Base-by-base conservation (phyloP, 2,888 invertebrate species). In the Punctoribates punctum region DNA sequence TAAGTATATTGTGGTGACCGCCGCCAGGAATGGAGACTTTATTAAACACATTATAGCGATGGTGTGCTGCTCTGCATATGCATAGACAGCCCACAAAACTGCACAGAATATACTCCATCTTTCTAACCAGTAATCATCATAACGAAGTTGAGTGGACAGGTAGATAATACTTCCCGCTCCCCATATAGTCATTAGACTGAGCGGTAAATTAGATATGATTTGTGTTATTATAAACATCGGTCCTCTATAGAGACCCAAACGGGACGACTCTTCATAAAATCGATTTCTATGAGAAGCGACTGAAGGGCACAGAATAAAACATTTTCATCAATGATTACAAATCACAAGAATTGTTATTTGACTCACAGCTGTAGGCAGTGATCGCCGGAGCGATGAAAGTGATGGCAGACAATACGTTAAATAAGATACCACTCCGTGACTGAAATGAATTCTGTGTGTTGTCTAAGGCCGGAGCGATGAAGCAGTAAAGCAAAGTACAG, bases 181-280 rank as follows among this genome's bases (percentile, higher is more conserved):
- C 46, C 90, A 86, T 0, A 90, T 88, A 1, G 91, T 90, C 60
- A 93, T 84, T 38, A 93, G 87, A 0, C 93, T 92, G 82, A 94
- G 90, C 0, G 94, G 94, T 77, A 95, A 84, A 0, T 92, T 91
- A 17, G 92, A 88, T 2, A 93, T 84, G 79, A 91, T 90, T 84
- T 93, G 93, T 0, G 93, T 90, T 0, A 93, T 85, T 0, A 95
- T 85, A 81, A 95, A 88, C 79, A 93, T 88, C 0, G 92, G 90
- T 0, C 95, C 95, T 3, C 92, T 90, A 83, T 96, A 96, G 0
- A 93, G 85, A 0, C 94, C 94, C 83, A 94, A 94, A 74, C 94
- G 90, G 0, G 91, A 89, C 15, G 79, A 78, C 82, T 96, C 96
- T 82, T 95, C 94, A 80, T 93, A 94, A 84, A 94, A 95, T 57